Evolutionary conservation across 2,113 vertebrate species (phyloP).

Genomic region (Baryphthengus martii): DNA sequence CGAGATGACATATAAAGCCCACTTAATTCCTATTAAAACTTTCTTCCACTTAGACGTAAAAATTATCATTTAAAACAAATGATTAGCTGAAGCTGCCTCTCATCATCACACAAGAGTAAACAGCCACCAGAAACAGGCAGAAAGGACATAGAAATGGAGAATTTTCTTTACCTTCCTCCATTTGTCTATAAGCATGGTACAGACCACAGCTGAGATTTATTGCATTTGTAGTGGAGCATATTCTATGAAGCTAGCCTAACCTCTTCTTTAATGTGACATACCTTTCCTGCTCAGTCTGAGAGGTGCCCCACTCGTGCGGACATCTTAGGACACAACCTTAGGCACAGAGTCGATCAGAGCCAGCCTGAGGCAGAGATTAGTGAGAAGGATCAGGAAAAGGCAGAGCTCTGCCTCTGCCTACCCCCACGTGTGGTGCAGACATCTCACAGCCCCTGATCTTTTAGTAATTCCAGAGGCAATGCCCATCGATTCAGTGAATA

Average conservation of each 20-base stretch:
- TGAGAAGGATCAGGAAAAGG: neutral
- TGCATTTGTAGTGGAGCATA: neutral
- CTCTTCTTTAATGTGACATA: neutral
- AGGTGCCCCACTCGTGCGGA: neutral
- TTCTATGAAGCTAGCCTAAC: neutral
- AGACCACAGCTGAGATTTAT: neutral
- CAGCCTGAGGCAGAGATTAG: neutral
- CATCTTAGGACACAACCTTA: neutral
- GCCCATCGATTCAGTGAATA: neutral
- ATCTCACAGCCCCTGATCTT: neutral
- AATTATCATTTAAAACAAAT: neutral
- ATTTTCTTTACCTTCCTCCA: neutral
- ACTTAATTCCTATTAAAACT: neutral
- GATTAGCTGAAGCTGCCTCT: neutral
- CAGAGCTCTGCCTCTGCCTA: neutral
- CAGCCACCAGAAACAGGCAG: neutral
- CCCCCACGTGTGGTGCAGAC: neutral
- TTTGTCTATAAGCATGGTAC: neutral
- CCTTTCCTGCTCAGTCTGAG: neutral
- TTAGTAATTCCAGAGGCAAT: neutral
- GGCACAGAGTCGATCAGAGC: neutral
- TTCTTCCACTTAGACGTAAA: neutral
- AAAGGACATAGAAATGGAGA: neutral
- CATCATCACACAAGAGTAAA: neutral
- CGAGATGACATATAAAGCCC: neutral